phyloP scores from a whole-genome alignment of 1,140 invertebrate genomes.

The Pogonomyrmex barbatus region DNA sequence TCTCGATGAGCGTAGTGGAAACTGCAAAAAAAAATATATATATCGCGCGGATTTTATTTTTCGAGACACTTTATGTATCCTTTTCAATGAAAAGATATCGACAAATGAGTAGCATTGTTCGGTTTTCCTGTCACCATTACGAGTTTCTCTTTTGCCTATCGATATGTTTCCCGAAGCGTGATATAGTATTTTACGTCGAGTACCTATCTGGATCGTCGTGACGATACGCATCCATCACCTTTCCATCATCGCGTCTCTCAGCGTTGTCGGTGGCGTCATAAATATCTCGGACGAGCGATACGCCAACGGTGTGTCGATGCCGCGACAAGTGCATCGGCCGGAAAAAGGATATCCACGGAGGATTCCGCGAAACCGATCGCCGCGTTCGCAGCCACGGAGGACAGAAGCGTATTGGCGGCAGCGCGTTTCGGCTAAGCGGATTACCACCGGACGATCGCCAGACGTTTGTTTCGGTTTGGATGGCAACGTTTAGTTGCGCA shows the following conservation, averaged over 20 bases:
- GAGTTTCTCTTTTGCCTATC: conserved; percentile 9
- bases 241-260: conserved; percentile 37
- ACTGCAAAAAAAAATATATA: conserved; percentile 5
- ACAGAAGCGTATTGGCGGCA: neutral
- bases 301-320: neutral
- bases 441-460: conserved; percentile 10
- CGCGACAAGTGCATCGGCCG: neutral
- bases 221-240: conserved; percentile 45
- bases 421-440: conserved; percentile 41
- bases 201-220: neutral
- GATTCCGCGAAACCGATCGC: conserved; percentile 8
- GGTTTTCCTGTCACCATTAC: neutral
- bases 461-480: conserved; percentile 37
- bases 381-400: neutral
- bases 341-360: conserved; percentile 16
- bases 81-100: conserved; percentile 2
- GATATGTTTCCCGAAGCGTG: conserved; percentile 15
- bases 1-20: neutral
- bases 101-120: neutral
- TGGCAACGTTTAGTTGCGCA: conserved; percentile 32
- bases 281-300: conserved; percentile 35
- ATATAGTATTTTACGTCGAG: conserved; percentile 16
- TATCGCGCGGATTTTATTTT: neutral
- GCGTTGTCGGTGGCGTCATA: conserved; percentile 32
- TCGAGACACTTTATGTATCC: neutral